Conservation (phyloP, 1,140 invertebrate genomes). For the Homalodisca vitripennis region DNA sequence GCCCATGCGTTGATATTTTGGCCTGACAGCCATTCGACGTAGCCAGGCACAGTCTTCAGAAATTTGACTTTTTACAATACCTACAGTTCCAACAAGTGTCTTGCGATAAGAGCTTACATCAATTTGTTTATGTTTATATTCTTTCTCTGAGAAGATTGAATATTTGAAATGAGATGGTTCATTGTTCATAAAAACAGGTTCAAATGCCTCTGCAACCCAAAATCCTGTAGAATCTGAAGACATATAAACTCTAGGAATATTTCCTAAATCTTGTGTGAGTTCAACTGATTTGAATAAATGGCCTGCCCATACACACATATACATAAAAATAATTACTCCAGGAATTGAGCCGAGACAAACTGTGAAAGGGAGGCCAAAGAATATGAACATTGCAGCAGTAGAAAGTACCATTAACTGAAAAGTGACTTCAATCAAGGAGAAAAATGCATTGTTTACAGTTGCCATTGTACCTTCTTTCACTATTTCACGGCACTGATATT, state of each 20-base stretch:
- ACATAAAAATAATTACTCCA: slow-evolving; percentile 48
- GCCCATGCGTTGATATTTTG: slow-evolving; percentile 50
- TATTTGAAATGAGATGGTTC: slow-evolving; percentile 45
- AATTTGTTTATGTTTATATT: slow-evolving; percentile 45
- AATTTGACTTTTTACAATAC: slow-evolving; percentile 48
- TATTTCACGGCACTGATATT: slow-evolving; percentile 48
- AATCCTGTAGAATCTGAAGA: slow-evolving; percentile 47
- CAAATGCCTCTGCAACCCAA: slow-evolving; percentile 54
- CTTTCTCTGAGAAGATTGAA: slow-evolving; percentile 47
- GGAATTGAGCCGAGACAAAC: slow-evolving; percentile 52
- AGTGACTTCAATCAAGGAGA: slow-evolving; percentile 51
- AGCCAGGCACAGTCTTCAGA: slow-evolving; percentile 54
- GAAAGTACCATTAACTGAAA: slow-evolving; percentile 53
- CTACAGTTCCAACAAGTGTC: slow-evolving; percentile 52
- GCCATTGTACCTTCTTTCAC: slow-evolving; percentile 51
- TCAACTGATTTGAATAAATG: slow-evolving; percentile 50
- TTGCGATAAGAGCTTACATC: slow-evolving; percentile 44
- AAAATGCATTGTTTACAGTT: slow-evolving; percentile 50
- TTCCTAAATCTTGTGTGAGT: slow-evolving; percentile 49
- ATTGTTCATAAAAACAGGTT: slow-evolving; percentile 44
- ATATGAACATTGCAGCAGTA: slow-evolving; percentile 55
- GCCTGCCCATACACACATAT: slow-evolving; percentile 48
- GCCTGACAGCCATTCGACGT: slow-evolving; percentile 51
- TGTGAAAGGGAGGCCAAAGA: slow-evolving; percentile 53
- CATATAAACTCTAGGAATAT: slow-evolving; percentile 46